A percentile compares a stretch with the other conserved stretches of the same genome.
These are phyloP conservation scores for Genyomyrus donnyi DNA, from an alignment of 2,113 vertebrate species.

Conservation along the genomic window DNA sequence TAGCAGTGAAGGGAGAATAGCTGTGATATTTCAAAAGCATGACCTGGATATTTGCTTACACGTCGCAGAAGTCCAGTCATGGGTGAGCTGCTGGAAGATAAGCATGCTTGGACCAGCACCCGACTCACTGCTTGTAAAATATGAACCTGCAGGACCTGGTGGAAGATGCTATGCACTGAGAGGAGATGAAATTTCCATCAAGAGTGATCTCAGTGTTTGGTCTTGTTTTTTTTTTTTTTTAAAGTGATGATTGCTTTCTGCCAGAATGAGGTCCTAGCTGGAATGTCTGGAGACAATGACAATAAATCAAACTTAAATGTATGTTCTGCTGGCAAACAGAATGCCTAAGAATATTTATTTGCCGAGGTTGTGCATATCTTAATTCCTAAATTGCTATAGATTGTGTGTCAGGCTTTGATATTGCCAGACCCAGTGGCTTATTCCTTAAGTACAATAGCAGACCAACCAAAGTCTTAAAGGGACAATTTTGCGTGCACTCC, in stretches of 20 bases:
- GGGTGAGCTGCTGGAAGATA: background rate
- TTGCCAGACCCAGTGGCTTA: background rate
- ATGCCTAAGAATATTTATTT: background rate
- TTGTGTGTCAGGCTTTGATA: background rate
- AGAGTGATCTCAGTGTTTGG: background rate
- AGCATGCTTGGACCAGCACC: background rate
- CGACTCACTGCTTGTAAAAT: background rate
- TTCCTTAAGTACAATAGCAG: background rate
- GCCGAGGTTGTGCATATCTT: background rate
- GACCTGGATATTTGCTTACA: background rate
- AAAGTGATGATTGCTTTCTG: background rate
- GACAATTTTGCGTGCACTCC: too few species aligned
- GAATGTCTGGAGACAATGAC: background rate
- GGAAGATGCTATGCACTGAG: background rate
- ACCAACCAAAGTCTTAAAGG: background rate
- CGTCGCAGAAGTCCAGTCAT: background rate
- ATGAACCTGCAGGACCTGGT: background rate
- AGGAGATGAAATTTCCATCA: background rate
- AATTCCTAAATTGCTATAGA: background rate
- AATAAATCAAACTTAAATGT: background rate
- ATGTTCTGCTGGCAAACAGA: background rate
- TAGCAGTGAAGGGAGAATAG: background rate
- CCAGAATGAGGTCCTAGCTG: background rate
- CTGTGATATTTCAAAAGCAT: background rate
- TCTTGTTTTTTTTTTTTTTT: background rate